Evolutionary conservation across 1,140 invertebrate genomes (phyloP).

Genomic region (Orchesella cincta): DNA sequence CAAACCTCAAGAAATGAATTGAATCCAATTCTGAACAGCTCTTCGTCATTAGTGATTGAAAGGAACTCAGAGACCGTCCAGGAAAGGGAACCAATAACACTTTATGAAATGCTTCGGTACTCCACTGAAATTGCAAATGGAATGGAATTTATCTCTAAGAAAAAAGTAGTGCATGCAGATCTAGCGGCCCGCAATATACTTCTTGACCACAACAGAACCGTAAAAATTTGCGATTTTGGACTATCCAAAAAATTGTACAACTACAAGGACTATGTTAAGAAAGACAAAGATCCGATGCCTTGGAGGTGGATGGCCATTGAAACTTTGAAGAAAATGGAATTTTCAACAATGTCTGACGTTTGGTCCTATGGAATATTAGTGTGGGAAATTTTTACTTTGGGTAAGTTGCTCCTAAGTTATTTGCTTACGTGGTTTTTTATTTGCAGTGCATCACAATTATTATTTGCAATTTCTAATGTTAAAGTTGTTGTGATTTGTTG

Average conservation of each 20-base stretch:
- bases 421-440: too few relatives aligned
- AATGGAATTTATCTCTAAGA: neutral
- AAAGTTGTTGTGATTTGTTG: too few relatives aligned
- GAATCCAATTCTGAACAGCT: too few relatives aligned
- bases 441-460: too few relatives aligned
- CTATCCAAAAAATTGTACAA: slow-evolving; percentile 63
- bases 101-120: neutral
- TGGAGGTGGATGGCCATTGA: slow-evolving; percentile 59
- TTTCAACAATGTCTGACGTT: slow-evolving; percentile 56
- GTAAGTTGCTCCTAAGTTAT: too few relatives aligned
- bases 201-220: slow-evolving; percentile 77
- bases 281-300: neutral
- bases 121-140: neutral
- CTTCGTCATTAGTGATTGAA: neutral
- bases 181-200: slow-evolving; percentile 79
- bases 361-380: slow-evolving; percentile 59
- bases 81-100: neutral
- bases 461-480: too few relatives aligned
- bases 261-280: neutral
- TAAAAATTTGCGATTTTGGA: slow-evolving; percentile 83
- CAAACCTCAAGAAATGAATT: neutral
- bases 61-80: neutral
- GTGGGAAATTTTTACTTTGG: slow-evolving; percentile 59
- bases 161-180: slow-evolving; percentile 66
- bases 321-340: slow-evolving; percentile 54